Conservation (phyloP, 2,113 vertebrate species). For the Peromyscus maniculatus region DNA sequence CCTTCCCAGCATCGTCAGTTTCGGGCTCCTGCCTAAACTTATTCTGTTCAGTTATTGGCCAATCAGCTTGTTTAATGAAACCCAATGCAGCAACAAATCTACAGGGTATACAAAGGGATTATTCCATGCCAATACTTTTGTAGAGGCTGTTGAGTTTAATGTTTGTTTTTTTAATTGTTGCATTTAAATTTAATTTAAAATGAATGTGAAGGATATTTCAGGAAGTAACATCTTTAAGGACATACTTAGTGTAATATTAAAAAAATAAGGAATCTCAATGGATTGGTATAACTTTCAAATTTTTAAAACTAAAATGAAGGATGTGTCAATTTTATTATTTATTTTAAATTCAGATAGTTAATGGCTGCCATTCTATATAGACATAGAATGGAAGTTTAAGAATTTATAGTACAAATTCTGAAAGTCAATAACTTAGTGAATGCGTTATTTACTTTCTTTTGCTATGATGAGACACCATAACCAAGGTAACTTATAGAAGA, state of each 20-base stretch:
- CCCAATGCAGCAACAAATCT: too few relatives aligned
- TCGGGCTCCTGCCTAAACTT: too few relatives aligned
- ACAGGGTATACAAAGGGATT: too few relatives aligned
- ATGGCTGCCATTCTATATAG: not conserved
- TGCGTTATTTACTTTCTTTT: not conserved
- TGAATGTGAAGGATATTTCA: not conserved
- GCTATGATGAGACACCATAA: not conserved
- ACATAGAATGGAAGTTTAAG: not conserved
- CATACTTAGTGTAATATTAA: not conserved
- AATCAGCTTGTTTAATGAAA: too few relatives aligned
- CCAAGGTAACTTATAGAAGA: not conserved
- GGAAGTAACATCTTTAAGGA: not conserved
- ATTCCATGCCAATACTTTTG: too few relatives aligned
- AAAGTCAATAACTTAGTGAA: not conserved
- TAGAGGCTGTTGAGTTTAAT: not conserved
- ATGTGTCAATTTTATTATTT: not conserved
- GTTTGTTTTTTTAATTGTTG: not conserved
- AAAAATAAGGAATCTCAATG: conserved; percentile 12
- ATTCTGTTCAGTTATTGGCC: too few relatives aligned
- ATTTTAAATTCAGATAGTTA: not conserved
- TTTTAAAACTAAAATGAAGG: not conserved
- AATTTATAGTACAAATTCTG: not conserved
- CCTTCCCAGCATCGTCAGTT: too few relatives aligned
- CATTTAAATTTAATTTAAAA: not conserved
- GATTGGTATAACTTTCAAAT: not conserved